A percentile compares a stretch with the other conserved stretches of the same genome.
Evolutionary conservation across 2,113 vertebrate species (phyloP).

Genomic region (Ellobius talpinus): DNA sequence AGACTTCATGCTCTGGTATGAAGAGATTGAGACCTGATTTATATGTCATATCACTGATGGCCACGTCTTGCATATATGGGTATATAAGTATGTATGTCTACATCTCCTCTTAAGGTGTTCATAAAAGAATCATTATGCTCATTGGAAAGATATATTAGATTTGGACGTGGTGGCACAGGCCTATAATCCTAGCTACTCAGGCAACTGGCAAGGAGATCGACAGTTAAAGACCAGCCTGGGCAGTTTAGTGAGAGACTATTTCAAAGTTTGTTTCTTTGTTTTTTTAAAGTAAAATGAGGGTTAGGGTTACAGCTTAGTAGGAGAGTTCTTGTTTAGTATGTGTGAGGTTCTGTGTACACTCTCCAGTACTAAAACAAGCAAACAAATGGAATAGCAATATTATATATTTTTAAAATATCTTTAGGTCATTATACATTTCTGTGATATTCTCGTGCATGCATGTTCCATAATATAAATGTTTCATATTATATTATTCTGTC

Average conservation of each 20-base stretch:
- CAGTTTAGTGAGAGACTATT: too few relatives aligned
- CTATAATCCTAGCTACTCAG: not conserved
- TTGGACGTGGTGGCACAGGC: not conserved
- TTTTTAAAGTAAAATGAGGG: not conserved
- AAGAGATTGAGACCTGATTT: not conserved
- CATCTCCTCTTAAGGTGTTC: too few relatives aligned
- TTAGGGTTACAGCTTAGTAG: not conserved
- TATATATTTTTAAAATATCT: not conserved
- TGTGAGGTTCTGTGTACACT: not conserved
- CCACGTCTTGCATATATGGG: not conserved
- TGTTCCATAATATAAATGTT: constrained; percentile 12
- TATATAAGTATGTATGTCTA: not conserved
- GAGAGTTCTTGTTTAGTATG: not conserved
- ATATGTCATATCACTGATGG: not conserved
- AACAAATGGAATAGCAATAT: not conserved
- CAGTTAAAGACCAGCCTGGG: too few relatives aligned
- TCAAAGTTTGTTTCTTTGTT: not conserved
- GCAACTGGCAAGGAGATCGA: not conserved
- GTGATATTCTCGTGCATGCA: not conserved
- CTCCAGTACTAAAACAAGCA: not conserved
- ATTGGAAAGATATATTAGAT: not conserved
- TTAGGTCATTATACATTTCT: not conserved
- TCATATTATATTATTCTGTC: not conserved
- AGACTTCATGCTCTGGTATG: not conserved
- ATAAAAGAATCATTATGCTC: too few relatives aligned